phyloP scores from a whole-genome alignment of 2,888 invertebrate species.

The Ephialtes manifestator region DNA sequence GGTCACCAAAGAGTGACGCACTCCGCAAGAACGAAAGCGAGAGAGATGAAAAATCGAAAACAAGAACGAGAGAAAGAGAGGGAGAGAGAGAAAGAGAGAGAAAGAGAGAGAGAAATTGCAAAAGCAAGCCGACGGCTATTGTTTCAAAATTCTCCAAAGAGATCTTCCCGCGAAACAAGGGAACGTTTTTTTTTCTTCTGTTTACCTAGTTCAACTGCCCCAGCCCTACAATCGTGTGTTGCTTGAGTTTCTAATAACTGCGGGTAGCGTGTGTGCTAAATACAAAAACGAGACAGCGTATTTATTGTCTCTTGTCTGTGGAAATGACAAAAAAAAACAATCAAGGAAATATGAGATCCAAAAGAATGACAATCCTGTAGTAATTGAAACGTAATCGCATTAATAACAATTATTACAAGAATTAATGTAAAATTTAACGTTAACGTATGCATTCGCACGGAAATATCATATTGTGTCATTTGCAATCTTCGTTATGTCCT shows the following conservation, averaged over 20 bases:
- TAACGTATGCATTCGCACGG: not conserved
- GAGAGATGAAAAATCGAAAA: not conserved
- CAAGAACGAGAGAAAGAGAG: not conserved
- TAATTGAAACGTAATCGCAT: slow-evolving; percentile 25
- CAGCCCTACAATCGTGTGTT: slow-evolving; percentile 80
- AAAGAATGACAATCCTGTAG: slow-evolving; percentile 22
- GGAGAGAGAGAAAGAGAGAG: not conserved
- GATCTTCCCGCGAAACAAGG: slow-evolving; percentile 74
- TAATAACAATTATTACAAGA: slow-evolving; percentile 26
- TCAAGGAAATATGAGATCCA: not conserved
- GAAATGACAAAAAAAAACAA: slow-evolving; percentile 18
- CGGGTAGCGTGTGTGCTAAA: slow-evolving; percentile 67
- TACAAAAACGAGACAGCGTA: slow-evolving; percentile 4
- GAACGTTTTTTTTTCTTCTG: slow-evolving; percentile 68
- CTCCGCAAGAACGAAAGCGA: slow-evolving; percentile 20
- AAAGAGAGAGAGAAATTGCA: slow-evolving; percentile 14
- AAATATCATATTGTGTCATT: not conserved
- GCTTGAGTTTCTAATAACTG: slow-evolving; percentile 78
- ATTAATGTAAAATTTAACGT: slow-evolving; percentile 31
- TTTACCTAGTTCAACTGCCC: slow-evolving; percentile 78
- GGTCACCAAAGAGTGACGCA: slow-evolving; percentile 42
- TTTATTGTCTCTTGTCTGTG: not conserved
- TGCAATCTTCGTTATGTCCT: not conserved
- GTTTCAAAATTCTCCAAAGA: slow-evolving; percentile 83
- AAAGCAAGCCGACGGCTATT: slow-evolving; percentile 66